Base-by-base conservation (phyloP, 2,113 vertebrate genomes). In the Pholis gunnellus region DNA sequence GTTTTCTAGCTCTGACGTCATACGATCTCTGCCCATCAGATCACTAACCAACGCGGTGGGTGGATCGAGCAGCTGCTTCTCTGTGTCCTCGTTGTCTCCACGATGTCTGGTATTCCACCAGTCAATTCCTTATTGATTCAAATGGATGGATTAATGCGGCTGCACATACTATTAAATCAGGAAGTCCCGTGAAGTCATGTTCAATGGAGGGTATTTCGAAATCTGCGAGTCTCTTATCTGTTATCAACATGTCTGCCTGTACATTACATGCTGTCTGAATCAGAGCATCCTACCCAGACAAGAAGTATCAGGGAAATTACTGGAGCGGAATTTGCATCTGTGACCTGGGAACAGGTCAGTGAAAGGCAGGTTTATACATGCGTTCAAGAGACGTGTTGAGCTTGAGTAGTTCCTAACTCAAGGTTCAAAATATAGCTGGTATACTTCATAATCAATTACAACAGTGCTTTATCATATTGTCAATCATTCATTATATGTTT, bases 121-220 rank as follows among this genome's bases (percentile, higher is more conserved):
- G 61, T 88, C 2, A 68, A 15, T 65, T 46, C 18, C 42, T 81
- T 57, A 84, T 84, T 82, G 14, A 80, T 75, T 90, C 40, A 86
- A 82, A 86, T 22, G 10, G 46, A 81, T 14, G 20, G 52, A 76
- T 73, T 74, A 52, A 74, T 70, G 67, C 25, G 14, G 25, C 46
- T 52, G 59, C 25, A 48, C 6, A 5, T 42, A n/a, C 46, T 61
- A 80, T 83, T 82, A 31, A 81, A 88, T 86, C 72, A 81, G 84
- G 79, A 91, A 86, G 84, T 85, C 66, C 38, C 59, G 38, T 76
- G 59, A 87, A 52, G 60, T 77, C 27, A 73, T 64, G 54, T 70
- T 78, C 2, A 3, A 17, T 11, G 4, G 11, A 27, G 66, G 72
- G 57, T 38, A 36, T 25, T 20, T 83, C 5, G 1, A 72, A 78